These are phyloP conservation scores for Emydocephalus ijimae DNA, from an alignment of 2,113 vertebrate species.

Conservation along the genomic window DNA sequence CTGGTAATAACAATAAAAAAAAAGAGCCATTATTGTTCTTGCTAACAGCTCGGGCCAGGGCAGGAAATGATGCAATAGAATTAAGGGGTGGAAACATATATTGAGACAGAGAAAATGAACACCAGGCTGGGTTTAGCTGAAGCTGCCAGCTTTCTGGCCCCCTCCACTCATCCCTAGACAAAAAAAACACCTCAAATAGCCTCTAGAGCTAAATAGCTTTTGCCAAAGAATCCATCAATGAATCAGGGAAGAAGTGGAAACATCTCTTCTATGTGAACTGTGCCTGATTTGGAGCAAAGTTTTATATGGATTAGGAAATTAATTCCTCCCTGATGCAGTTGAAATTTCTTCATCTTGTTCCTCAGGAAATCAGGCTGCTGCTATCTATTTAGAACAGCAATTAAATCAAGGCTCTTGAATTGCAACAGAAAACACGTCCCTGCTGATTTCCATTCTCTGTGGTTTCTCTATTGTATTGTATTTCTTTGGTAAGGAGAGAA, in stretches of 20 bases:
- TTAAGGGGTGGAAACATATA: conserved; percentile 39
- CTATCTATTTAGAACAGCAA: conserved; percentile 54
- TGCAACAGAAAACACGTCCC: conserved; percentile 54
- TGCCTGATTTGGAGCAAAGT: conserved; percentile 58
- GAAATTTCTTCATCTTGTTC: conserved; percentile 39
- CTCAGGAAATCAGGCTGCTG: conserved; percentile 58
- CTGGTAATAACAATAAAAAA: not conserved
- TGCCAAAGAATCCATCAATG: conserved; percentile 44
- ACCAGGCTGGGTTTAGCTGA: conserved; percentile 36
- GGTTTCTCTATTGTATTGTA: conserved; percentile 58
- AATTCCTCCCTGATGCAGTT: conserved; percentile 51
- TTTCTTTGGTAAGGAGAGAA: conserved; percentile 53
- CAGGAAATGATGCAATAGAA: conserved; percentile 42
- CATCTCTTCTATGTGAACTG: conserved; percentile 52
- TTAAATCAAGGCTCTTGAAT: conserved; percentile 50
- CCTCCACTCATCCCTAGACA: not conserved
- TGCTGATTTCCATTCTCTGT: conserved; percentile 61
- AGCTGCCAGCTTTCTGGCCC: conserved; percentile 7
- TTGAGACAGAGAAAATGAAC: conserved; percentile 41
- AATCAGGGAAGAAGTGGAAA: conserved; percentile 57
- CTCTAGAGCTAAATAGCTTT: conserved; percentile 38
- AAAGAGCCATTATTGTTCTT: conserved; percentile 11
- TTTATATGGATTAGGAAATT: conserved; percentile 44
- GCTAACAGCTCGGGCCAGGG: conserved; percentile 14
- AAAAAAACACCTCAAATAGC: conserved; percentile 2